phyloP scores from a whole-genome alignment of 1,140 invertebrate genomes.

The Trichogramma pretiosum region DNA sequence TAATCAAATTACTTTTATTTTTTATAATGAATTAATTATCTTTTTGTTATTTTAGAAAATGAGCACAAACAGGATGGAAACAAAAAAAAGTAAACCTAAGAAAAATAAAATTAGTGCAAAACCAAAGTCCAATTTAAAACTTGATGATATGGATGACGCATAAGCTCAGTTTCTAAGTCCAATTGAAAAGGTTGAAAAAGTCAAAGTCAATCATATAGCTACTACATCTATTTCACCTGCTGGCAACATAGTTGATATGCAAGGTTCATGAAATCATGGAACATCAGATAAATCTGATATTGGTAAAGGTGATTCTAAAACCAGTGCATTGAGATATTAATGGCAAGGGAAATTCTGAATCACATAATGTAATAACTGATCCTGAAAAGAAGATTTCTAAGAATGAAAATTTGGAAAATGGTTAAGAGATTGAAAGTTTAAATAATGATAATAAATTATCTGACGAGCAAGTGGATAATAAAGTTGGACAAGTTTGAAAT shows the following conservation, averaged over 20 bases:
- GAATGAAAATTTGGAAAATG: constrained; percentile 13
- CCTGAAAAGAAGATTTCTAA: constrained; percentile 13
- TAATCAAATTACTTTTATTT: background rate
- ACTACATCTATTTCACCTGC: constrained; percentile 51
- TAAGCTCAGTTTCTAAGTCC: constrained; percentile 32
- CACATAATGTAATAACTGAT: constrained; percentile 22
- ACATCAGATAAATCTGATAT: constrained; percentile 35
- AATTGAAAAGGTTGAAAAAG: constrained; percentile 25
- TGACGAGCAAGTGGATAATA: constrained; percentile 3
- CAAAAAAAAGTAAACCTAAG: constrained; percentile 31
- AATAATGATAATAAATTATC: background rate
- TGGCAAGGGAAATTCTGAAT: constrained; percentile 13
- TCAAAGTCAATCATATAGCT: constrained; percentile 31
- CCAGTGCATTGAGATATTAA: constrained; percentile 23
- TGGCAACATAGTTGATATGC: constrained; percentile 64
- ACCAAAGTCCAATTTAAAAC: constrained; percentile 30
- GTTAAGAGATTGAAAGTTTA: background rate
- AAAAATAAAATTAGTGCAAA: constrained; percentile 36
- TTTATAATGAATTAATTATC: constrained; percentile 5
- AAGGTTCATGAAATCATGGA: constrained; percentile 52
- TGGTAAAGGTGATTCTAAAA: constrained; percentile 30
- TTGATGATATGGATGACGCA: constrained; percentile 30
- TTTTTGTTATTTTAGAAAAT: constrained; percentile 33
- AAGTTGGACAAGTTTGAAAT: constrained; percentile 10
- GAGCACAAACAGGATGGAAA: constrained; percentile 38